These are phyloP conservation scores for Phocides pigmalion DNA, from an alignment of 1,140 invertebrate species.

Conservation along the genomic window DNA sequence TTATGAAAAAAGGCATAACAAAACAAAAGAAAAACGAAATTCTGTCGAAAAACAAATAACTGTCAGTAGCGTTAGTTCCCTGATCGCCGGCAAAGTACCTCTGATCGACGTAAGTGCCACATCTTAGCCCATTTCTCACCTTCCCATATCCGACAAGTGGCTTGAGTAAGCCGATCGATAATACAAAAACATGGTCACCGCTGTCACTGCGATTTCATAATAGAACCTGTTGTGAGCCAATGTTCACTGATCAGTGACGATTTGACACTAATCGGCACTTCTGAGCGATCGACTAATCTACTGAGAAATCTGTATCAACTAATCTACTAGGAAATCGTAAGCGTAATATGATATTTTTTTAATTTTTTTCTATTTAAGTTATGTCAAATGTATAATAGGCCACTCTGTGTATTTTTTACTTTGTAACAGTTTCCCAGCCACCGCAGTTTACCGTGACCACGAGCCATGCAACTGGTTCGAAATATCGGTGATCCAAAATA, in stretches of 20 bases:
- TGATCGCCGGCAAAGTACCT: too few relatives aligned
- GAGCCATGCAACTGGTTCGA: too few relatives aligned
- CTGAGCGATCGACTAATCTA: constrained; percentile 15
- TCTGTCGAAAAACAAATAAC: too few relatives aligned
- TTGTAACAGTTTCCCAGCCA: too few relatives aligned
- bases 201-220: constrained; percentile 38
- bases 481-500: too few relatives aligned
- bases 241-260: constrained; percentile 32
- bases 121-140: neutral
- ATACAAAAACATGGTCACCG: neutral
- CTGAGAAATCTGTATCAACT: constrained; percentile 20
- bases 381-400: too few relatives aligned
- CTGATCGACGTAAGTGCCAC: too few relatives aligned
- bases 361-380: neutral
- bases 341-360: neutral
- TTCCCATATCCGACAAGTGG: constrained; percentile 5
- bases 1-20: too few relatives aligned
- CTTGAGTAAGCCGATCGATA: constrained; percentile 29
- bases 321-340: constrained; percentile 13
- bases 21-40: too few relatives aligned
- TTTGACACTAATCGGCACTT: constrained; percentile 41
- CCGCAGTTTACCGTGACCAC: too few relatives aligned
- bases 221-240: constrained; percentile 42
- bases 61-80: too few relatives aligned
- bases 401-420: too few relatives aligned